Conservation (phyloP, 2,888 invertebrate genomes). For the Philopedon plagiatum region DNA sequence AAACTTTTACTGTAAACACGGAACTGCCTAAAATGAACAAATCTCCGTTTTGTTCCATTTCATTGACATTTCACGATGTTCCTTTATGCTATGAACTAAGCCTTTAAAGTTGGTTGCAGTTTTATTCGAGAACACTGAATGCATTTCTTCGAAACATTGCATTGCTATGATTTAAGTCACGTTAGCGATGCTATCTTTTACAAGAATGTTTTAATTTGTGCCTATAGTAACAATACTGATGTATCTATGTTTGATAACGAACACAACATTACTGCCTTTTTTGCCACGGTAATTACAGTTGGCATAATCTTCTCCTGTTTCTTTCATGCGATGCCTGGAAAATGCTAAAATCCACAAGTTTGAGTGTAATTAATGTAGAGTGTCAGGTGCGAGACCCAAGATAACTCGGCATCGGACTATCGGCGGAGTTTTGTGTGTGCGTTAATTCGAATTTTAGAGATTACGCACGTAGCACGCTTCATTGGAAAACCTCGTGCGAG, state of each 20-base stretch:
- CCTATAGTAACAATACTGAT: too few relatives aligned
- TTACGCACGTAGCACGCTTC: constrained; percentile 71
- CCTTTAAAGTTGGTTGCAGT: too few relatives aligned
- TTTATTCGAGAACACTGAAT: too few relatives aligned
- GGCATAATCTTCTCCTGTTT: background rate
- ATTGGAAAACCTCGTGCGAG: constrained; percentile 69
- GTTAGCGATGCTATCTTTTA: too few relatives aligned
- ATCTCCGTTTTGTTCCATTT: too few relatives aligned
- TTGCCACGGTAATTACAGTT: background rate
- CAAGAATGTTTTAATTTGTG: too few relatives aligned
- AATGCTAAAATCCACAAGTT: constrained; percentile 3
- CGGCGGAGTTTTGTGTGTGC: constrained; percentile 60
- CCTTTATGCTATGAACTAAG: too few relatives aligned
- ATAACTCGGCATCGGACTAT: constrained; percentile 30
- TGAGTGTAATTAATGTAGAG: constrained; percentile 26
- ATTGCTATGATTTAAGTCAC: too few relatives aligned
- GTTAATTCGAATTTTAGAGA: constrained; percentile 74
- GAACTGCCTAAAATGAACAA: too few relatives aligned
- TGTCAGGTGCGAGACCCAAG: constrained; percentile 56
- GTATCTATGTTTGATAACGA: background rate
- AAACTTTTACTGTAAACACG: too few relatives aligned
- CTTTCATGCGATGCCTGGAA: background rate
- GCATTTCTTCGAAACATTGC: too few relatives aligned
- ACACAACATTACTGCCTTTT: background rate
- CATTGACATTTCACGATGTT: too few relatives aligned